These are phyloP conservation scores for Amblyraja radiata DNA, from an alignment of 2,797 vertebrate species.

Conservation along the genomic window DNA sequence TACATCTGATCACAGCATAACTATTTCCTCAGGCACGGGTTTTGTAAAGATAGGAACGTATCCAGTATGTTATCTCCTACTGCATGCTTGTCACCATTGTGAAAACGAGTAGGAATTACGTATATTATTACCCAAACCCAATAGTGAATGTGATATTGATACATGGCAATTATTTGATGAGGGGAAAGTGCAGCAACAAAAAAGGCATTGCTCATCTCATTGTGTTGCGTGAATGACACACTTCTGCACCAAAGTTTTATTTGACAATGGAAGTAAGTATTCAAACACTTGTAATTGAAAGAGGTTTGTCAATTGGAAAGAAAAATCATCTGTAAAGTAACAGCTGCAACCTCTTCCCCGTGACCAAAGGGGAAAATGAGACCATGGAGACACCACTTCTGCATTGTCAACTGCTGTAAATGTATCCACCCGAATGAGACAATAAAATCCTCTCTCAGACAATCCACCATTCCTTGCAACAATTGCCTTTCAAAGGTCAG, in stretches of 20 bases:
- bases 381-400: neutral
- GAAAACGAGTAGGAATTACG: neutral
- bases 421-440: neutral
- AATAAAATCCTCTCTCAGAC: neutral
- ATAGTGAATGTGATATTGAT: neutral
- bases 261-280: neutral
- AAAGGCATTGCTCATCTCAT: neutral
- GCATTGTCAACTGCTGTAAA: neutral
- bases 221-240: neutral
- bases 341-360: neutral
- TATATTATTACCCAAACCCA: neutral
- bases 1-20: neutral
- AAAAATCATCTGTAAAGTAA: neutral
- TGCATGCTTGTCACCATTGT: neutral
- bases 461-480: neutral
- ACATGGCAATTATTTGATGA: neutral
- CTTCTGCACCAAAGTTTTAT: neutral
- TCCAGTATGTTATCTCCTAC: neutral
- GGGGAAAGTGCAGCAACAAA: neutral
- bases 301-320: neutral
- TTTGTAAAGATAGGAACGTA: neutral
- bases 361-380: neutral
- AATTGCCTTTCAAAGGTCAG: neutral
- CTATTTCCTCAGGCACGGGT: neutral
- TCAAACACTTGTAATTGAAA: neutral